phyloP scores from a whole-genome alignment of 2,888 invertebrate genomes.

The Liopterus haemorrhoidalis region DNA sequence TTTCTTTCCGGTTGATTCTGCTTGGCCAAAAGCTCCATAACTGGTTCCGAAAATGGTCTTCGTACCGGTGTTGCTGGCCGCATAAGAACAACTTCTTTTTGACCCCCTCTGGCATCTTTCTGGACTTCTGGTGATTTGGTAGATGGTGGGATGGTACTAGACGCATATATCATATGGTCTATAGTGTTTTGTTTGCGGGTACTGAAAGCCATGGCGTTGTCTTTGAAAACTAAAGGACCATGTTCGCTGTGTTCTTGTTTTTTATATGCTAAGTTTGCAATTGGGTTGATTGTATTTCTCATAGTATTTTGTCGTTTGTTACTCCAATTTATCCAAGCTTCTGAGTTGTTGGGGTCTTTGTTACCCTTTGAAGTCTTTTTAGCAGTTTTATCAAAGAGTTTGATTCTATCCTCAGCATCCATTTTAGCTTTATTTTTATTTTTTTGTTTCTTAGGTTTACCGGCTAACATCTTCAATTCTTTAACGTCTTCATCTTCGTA shows the following conservation, averaged over 20 bases:
- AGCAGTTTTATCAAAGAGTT: conserved; percentile 32
- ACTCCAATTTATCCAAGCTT: conserved; percentile 45
- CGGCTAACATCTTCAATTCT: conserved; percentile 58
- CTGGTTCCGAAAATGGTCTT: conserved; percentile 50
- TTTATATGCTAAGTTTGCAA: conserved; percentile 27
- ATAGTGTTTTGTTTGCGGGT: conserved; percentile 27
- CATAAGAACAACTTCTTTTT: conserved; percentile 60
- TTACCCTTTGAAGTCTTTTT: conserved; percentile 33
- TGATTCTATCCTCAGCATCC: conserved; percentile 31
- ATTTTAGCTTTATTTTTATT: conserved; percentile 20
- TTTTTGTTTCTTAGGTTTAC: conserved; percentile 43
- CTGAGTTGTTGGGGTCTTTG: conserved; percentile 48
- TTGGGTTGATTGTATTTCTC: neutral
- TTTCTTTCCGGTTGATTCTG: conserved; percentile 39
- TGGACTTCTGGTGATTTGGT: conserved; percentile 42
- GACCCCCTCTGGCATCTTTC: conserved; percentile 44
- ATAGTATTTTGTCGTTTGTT: conserved; percentile 42
- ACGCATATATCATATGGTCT: conserved; percentile 18
- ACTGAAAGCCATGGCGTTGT: conserved; percentile 31
- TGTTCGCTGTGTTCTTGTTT: conserved; percentile 29
- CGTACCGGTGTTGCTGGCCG: conserved; percentile 54
- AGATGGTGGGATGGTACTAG: conserved; percentile 35
- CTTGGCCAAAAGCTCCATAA: conserved; percentile 48
- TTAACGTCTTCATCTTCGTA: conserved; percentile 60
- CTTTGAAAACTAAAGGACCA: conserved; percentile 22